These are phyloP conservation scores for Sinelater perroti DNA, from an alignment of 2,888 invertebrate species.

Conservation along the genomic window DNA sequence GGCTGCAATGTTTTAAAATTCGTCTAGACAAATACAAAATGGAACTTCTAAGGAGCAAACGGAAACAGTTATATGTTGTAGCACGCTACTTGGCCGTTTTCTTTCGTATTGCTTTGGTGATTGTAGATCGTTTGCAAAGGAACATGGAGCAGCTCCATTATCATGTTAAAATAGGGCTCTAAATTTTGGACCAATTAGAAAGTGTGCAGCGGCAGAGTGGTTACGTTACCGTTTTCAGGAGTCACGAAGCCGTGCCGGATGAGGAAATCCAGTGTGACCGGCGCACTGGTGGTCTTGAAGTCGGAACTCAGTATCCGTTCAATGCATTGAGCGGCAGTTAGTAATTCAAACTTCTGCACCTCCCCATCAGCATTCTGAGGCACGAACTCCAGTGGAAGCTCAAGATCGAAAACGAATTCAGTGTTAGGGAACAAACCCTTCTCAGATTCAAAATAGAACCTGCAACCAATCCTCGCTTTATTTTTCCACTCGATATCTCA, in stretches of 20 bases:
- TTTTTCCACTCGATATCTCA: no score
- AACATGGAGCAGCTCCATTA: conserved; percentile 87
- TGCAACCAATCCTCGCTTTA: no score
- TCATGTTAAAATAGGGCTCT: conserved; percentile 85
- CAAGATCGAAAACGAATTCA: conserved; percentile 92
- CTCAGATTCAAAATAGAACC: conserved; percentile 92
- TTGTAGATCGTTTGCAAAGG: conserved; percentile 84
- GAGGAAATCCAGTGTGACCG: conserved; percentile 90
- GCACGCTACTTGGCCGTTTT: conserved; percentile 48
- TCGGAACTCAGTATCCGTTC: conserved; percentile 82
- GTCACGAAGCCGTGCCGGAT: conserved; percentile 90
- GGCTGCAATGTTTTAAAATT: conserved; percentile 28
- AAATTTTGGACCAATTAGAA: no score
- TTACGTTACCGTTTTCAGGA: conserved; percentile 81
- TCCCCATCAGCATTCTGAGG: conserved; percentile 96
- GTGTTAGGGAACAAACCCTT: conserved; percentile 93
- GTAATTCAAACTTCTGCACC: conserved; percentile 88
- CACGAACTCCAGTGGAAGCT: conserved; percentile 87
- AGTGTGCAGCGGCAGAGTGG: not conserved
- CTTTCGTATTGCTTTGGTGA: conserved; percentile 57
- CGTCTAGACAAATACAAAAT: conserved; percentile 31
- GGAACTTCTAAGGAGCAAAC: conserved; percentile 24
- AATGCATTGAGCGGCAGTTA: conserved; percentile 83
- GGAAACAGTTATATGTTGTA: conserved; percentile 32
- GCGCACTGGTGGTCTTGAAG: conserved; percentile 94